Base-by-base conservation (phyloP, 2,888 invertebrate genomes). In the Rhodophaea formosa region DNA sequence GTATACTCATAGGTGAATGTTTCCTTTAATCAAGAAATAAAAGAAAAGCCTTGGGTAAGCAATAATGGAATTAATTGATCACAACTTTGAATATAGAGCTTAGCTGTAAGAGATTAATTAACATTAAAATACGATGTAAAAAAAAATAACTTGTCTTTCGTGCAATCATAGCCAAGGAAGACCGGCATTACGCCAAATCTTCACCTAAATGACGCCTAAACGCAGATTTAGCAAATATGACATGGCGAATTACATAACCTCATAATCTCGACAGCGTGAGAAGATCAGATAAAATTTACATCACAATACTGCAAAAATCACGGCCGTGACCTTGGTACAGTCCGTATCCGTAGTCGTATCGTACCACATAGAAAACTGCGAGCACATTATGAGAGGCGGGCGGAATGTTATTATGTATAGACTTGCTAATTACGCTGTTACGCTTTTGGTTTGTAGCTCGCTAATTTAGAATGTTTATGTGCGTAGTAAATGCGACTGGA, bases 271-370 rank as follows among this genome's bases (percentile, higher is more conserved):
- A 67, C 66, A 70, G 72, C 79, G 78, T 79, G 80, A 77, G 80
- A 79, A 75, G 69, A 71, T 72, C 68, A 71, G 76, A 78, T 80
- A 78, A 78, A 75, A 71, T 68, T 68, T 67, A 59, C 57, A 59
- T 56, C 49, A 49, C 23, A 56, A 30, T 14, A 49, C 14, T 43
- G 29, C 42, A 49, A 43, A 56, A 56, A 56, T 43, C 42, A 43
- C 30, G 49, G 39, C 29, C 56, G 43, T 56, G 56, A 29, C 56
- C 56, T 56, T 56, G 56, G 39, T 16, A 51, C 17, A 12, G 39
- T 5, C 39, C n/a, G 39, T 14, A 46, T 46, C 46, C 46, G 7
- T 30, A 44, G 15, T 23, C 23, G 23, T 23, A 23, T 5, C 23
- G 5, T n/a, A n/a, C n/a, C 23, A 23, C 14, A n/a, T 14, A 53